Base-by-base conservation (phyloP, 1,140 invertebrate species). In the Drosophila nebulosa region DNA sequence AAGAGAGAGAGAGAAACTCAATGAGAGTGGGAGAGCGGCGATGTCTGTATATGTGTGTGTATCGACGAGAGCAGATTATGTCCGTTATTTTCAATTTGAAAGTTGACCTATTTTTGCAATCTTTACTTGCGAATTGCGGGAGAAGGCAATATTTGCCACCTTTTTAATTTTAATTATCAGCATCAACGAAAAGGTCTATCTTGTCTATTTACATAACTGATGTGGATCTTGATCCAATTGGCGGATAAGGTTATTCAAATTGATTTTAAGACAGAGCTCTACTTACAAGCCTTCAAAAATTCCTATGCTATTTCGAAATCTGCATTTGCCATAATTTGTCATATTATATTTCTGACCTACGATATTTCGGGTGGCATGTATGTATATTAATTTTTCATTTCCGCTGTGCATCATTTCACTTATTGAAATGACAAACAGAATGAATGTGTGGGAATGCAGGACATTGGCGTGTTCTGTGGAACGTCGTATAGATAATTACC, bases 361-460 rank as follows among this genome's bases (percentile, higher is more conserved):
- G 18, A 46, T 46, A 46, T 46, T 7, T n/a, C n/a, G n/a, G n/a
- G n/a, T n/a, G n/a, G n/a, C n/a, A n/a, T n/a, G n/a, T n/a, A n/a
- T n/a, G n/a, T 46, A 10, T 46, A 46, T 21, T 46, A 14, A 53
- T 30, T 26, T 26, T 30, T 55, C 26, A 27, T 30, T 27, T 55
- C 24, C 16, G 14, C 52, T 18, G 27, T 12, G 52, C 52, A 16
- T 55, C 52, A 60, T 60, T 27, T 55, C 26, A 60, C 39, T 27
- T 16, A 24, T 60, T 14, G 39, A 39, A 60, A 42, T 60, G 21
- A 30, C 32, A 60, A 60, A 46, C 36, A 27, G 4, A 60, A 32
- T 32, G 27, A 32, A 50, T 55, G 68, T 84, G 76, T 78, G 83
- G 74, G 74, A 78, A 74, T 63, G 55, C 69, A 74, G 64, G 69